phyloP scores from a whole-genome alignment of 2,888 invertebrate species.

The Pristionchus arcanus region DNA sequence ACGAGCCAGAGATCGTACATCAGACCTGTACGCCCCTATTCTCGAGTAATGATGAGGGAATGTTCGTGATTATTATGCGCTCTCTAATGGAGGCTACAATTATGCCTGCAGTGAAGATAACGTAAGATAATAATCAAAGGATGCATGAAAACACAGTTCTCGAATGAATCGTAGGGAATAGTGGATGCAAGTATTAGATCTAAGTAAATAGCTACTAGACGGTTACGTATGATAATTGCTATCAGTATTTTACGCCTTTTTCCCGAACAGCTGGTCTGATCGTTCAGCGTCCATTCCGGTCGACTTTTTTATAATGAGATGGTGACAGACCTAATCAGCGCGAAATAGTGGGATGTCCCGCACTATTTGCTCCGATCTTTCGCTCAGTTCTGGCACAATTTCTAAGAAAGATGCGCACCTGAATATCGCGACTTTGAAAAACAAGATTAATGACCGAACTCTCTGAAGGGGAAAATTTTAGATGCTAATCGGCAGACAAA shows the following conservation, averaged over 20 bases:
- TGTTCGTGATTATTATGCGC: too few relatives aligned
- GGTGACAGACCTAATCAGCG: conserved; percentile 10
- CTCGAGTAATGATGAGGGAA: background rate
- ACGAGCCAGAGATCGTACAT: background rate
- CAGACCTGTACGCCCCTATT: background rate
- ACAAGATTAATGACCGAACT: background rate
- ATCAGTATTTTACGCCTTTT: background rate
- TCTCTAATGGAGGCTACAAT: background rate
- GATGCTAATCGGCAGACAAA: too few relatives aligned
- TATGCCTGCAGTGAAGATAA: background rate
- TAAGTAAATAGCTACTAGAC: background rate
- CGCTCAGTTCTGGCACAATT: background rate
- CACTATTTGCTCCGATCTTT: background rate
- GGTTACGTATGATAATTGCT: background rate
- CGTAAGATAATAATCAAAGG: too few relatives aligned
- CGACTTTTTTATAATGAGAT: background rate
- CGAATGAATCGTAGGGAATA: too few relatives aligned
- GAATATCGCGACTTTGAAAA: background rate
- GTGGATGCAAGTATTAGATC: background rate
- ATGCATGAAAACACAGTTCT: too few relatives aligned
- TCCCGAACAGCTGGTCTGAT: background rate
- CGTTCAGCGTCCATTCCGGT: background rate
- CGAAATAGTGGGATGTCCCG: background rate
- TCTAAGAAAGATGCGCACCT: background rate
- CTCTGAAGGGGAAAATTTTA: background rate